Conservation (phyloP, 2,113 vertebrate species). For the Toxotes jaculatrix region DNA sequence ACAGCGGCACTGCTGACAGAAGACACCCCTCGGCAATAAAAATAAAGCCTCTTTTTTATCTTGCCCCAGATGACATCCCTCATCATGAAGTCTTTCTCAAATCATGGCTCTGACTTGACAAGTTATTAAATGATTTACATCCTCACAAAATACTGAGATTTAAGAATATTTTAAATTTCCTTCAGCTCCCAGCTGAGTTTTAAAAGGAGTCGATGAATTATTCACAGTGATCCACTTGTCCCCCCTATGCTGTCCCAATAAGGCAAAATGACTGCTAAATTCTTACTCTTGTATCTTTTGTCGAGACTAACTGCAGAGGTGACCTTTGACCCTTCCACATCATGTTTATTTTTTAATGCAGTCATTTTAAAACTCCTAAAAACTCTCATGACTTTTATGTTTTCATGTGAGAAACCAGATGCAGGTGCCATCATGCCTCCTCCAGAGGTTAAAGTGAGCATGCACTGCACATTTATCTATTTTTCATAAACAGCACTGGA, state of each 20-base stretch:
- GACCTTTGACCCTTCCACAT: constrained; percentile 10
- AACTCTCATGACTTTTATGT: not conserved
- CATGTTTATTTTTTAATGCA: not conserved
- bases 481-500: not conserved
- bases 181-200: constrained; percentile 43
- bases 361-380: not conserved
- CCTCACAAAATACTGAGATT: constrained; percentile 45
- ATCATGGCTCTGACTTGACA: constrained; percentile 28
- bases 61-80: constrained; percentile 21
- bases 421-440: not conserved
- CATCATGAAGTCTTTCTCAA: constrained; percentile 35
- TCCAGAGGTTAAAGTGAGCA: not conserved
- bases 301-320: not conserved
- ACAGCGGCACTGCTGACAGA: constrained; percentile 41
- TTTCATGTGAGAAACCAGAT: not conserved
- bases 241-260: constrained; percentile 28
- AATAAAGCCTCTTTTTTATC: constrained; percentile 5
- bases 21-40: not conserved
- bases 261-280: constrained; percentile 27
- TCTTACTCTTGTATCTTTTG: constrained; percentile 1
- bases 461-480: not conserved
- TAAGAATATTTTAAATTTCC: constrained; percentile 35
- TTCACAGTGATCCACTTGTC: constrained; percentile 49
- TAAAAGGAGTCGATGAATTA: constrained; percentile 54
- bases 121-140: constrained; percentile 49